Conservation (phyloP, 2,797 vertebrate species). For the Kryptolebias ocellatus region DNA sequence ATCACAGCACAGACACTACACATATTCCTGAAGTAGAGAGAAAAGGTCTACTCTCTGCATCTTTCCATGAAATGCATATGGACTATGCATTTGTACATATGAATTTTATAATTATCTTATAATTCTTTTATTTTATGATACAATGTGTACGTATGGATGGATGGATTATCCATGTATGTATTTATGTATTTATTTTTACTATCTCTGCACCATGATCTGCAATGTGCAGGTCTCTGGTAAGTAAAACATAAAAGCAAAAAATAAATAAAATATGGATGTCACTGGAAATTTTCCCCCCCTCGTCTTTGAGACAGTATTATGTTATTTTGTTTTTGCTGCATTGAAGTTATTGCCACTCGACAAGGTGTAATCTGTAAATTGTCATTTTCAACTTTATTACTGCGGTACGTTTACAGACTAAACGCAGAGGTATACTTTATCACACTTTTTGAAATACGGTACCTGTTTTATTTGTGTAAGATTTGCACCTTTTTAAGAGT, state of each 20-base stretch:
- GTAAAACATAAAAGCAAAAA: constrained; percentile 39
- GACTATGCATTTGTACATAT: constrained; percentile 85
- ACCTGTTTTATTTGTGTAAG: constrained; percentile 62
- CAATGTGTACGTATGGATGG: constrained; percentile 79
- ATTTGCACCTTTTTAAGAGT: constrained; percentile 63
- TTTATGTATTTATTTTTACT: constrained; percentile 87
- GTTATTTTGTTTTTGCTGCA: constrained; percentile 71
- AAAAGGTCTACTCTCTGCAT: constrained; percentile 48
- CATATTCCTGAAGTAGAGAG: constrained; percentile 49
- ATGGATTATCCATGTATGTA: constrained; percentile 80
- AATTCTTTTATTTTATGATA: constrained; percentile 84
- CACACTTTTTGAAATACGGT: constrained; percentile 49
- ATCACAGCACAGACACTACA: constrained; percentile 62
- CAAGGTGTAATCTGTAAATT: constrained; percentile 82
- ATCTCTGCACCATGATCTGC: constrained; percentile 80
- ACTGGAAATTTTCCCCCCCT: constrained; percentile 68
- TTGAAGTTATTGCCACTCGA: constrained; percentile 58
- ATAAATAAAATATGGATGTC: constrained; percentile 65
- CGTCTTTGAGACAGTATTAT: constrained; percentile 73
- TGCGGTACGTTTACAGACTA: constrained; percentile 46
- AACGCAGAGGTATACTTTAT: constrained; percentile 49
- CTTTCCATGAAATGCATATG: constrained; percentile 74
- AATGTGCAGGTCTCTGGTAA: constrained; percentile 67
- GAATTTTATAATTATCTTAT: constrained; percentile 84
- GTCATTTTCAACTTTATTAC: constrained; percentile 63